phyloP scores from a whole-genome alignment of 2,113 vertebrate genomes.

The Datnioides undecimradiatus region DNA sequence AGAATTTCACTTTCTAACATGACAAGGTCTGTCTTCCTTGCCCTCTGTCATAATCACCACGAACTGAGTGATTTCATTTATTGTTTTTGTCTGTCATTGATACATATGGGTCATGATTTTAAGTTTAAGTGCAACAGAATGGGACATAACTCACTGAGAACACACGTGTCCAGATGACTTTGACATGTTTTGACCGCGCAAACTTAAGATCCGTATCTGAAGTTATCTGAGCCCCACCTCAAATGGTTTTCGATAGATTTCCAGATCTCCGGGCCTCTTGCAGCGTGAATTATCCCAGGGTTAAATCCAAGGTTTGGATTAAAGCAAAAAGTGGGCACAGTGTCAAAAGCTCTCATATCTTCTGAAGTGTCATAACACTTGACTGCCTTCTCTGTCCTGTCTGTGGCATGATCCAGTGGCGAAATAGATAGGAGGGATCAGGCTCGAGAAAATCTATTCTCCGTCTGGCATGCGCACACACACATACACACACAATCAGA shows the following conservation, averaged over 20 bases:
- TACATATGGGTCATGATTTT: neutral
- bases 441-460: conserved; percentile 60
- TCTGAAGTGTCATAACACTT: conserved; percentile 65
- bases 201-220: conserved; percentile 11
- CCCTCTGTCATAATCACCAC: neutral
- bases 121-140: neutral
- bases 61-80: neutral
- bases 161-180: neutral
- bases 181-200: neutral
- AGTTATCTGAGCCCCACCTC: conserved; percentile 23
- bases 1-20: no score
- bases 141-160: neutral
- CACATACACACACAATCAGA: conserved; percentile 20
- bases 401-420: conserved; percentile 61
- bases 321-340: conserved; percentile 42
- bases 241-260: conserved; percentile 27
- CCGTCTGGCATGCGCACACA: conserved; percentile 20
- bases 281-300: conserved; percentile 38
- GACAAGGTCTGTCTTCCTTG: neutral
- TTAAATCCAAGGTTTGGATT: conserved; percentile 51
- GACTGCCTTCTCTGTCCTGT: conserved; percentile 69
- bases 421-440: conserved; percentile 72
- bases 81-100: neutral
- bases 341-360: conserved; percentile 60
- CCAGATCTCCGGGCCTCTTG: neutral